phyloP scores from a whole-genome alignment of 2,888 invertebrate species.

The Cheilosia scutellata region DNA sequence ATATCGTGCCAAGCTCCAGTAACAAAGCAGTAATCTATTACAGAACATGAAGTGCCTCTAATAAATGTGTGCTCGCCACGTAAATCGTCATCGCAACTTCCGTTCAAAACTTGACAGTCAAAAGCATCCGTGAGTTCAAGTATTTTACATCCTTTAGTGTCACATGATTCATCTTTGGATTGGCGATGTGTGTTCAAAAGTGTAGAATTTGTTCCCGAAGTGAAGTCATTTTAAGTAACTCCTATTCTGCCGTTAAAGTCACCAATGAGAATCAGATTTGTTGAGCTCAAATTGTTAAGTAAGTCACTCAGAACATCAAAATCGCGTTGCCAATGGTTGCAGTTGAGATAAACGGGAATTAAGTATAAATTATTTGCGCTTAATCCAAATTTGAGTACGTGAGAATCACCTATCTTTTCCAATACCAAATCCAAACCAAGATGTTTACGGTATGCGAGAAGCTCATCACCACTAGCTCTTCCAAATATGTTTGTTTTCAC shows the following conservation, averaged over 20 bases:
- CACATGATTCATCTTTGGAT: too few species aligned
- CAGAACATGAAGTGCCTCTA: neutral
- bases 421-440: too few species aligned
- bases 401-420: too few species aligned
- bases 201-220: too few species aligned
- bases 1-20: neutral
- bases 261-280: neutral
- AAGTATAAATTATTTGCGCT: too few species aligned
- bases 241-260: neutral
- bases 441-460: neutral
- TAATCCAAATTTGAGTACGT: too few species aligned
- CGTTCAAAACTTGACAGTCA: conserved; percentile 13
- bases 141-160: too few species aligned
- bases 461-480: conserved; percentile 22
- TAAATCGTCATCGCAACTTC: conserved; percentile 12
- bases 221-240: neutral
- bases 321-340: too few species aligned
- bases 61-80: neutral
- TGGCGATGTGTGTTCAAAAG: too few species aligned
- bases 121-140: neutral
- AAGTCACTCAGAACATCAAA: too few species aligned
- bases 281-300: conserved; percentile 3
- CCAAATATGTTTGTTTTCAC: conserved; percentile 21
- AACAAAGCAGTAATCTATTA: conserved; percentile 7
- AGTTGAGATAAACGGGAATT: too few species aligned